Percentiles rank a stretch among this genome's conserved stretches.
phyloP scores from a whole-genome alignment of 2,113 vertebrate genomes.

The Orcinus orca region DNA sequence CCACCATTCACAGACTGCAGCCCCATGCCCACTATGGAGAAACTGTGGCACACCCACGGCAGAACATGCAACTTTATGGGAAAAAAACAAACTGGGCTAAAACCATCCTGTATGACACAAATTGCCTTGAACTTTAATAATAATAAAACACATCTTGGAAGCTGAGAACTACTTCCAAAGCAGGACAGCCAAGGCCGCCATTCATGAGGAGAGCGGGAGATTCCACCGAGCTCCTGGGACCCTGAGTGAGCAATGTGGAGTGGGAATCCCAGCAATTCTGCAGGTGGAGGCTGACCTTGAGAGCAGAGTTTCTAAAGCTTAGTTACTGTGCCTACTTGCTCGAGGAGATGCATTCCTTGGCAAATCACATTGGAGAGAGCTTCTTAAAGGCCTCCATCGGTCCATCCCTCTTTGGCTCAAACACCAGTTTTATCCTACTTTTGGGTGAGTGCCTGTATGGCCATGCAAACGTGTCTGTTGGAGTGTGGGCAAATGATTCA shows the following conservation, averaged over 20 bases:
- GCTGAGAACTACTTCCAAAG: not conserved
- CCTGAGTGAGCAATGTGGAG: rapidly evolving
- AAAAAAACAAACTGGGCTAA: not conserved
- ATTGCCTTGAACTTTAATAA: not conserved
- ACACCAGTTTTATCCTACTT: not conserved
- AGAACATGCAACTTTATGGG: not conserved
- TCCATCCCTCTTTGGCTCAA: not conserved
- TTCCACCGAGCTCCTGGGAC: not conserved
- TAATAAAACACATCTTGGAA: not conserved
- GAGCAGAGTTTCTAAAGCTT: not conserved
- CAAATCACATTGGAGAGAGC: rapidly evolving
- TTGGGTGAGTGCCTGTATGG: rapidly evolving
- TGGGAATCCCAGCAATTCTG: no score
- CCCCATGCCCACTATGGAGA: rapidly evolving
- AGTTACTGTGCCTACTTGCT: not conserved
- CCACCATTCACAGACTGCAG: not conserved
- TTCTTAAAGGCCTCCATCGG: not conserved
- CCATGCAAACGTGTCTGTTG: not conserved
- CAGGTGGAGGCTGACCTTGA: not conserved
- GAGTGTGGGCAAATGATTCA: not conserved
- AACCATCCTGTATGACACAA: not conserved
- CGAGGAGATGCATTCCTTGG: not conserved
- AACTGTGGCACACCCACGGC: rapidly evolving
- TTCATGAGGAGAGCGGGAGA: not conserved
- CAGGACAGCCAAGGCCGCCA: not conserved